Conservation (phyloP, 2,888 invertebrate genomes). For the Parnassius mnemosyne region DNA sequence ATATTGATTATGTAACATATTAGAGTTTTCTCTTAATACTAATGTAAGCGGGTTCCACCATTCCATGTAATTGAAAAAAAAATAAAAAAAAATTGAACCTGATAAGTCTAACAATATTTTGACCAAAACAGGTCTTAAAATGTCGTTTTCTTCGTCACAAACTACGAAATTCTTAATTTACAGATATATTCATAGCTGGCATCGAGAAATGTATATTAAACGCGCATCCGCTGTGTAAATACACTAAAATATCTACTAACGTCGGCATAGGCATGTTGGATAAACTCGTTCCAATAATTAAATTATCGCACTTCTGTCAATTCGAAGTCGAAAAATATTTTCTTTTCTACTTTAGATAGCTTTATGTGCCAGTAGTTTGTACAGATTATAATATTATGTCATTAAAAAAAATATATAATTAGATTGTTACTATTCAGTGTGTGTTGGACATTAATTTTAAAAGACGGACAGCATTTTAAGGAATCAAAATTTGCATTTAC, state of each 20-base stretch:
- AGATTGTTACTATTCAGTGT: too few species aligned
- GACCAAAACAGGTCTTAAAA: slow-evolving; percentile 12
- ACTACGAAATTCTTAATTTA: slow-evolving; percentile 3
- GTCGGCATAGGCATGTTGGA: slow-evolving; percentile 27
- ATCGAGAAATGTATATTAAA: slow-evolving; percentile 9
- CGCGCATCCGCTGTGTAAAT: slow-evolving; percentile 15
- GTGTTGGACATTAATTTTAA: too few species aligned
- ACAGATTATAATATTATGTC: too few species aligned
- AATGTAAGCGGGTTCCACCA: not conserved
- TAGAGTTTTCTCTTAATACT: slow-evolving; percentile 7
- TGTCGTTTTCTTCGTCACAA: slow-evolving; percentile 9
- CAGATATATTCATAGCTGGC: slow-evolving; percentile 13
- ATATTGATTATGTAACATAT: slow-evolving; percentile 4
- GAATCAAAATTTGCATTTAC: too few species aligned
- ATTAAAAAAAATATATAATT: not conserved
- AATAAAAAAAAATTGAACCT: too few species aligned
- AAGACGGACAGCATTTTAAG: too few species aligned
- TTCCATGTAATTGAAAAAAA: too few species aligned
- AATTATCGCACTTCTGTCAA: slow-evolving; percentile 40
- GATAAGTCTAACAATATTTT: too few species aligned
- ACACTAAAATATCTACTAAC: slow-evolving; percentile 20
- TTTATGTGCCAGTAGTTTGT: too few species aligned
- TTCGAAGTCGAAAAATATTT: slow-evolving; percentile 28
- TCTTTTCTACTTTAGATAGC: slow-evolving; percentile 27
- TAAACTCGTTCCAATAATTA: slow-evolving; percentile 38